Evolutionary conservation across 1,140 invertebrate species (phyloP), one percentile per base, ranked within the genome.

Genomic region (Samia ricini): DNA sequence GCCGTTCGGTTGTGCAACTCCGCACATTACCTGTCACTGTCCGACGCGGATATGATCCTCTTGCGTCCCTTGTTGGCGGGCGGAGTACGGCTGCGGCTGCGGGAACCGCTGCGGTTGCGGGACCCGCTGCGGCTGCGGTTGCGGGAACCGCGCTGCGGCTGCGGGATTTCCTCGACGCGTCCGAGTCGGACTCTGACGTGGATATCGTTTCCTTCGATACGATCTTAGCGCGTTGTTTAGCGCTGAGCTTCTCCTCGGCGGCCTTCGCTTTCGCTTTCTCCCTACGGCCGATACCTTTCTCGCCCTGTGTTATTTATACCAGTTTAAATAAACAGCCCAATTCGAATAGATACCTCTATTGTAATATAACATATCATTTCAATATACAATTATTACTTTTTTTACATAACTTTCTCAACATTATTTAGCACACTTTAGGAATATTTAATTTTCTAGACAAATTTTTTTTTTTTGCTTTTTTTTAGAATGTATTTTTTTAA

Each of bases 121-220:
- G 26, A 29, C 26, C 26, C 26, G 51, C 77, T 76, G 6, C 74
- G 59, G 26, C 72, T 67, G 54, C 74, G 76, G 26, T 74, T 82
- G 21, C 78, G 55, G 48, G 76, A 78, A 24, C 76, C 61, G 22
- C 74, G n/a, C n/a, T n/a, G n/a, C n/a, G n/a, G 48, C 81, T 82
- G 23, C 83, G 80, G 7, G 77, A 81, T 64, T 83, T 84, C 29
- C 81, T 64, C 12, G 79, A 78, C 12, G 19, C 82, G 72, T 97
- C 96, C 55, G 96, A 97, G 56, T 98, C 97, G 0, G 96, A 97
- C 77, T 98, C 97, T 73, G 96, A 97, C 0, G 97, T 98, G 0
- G 98, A 99, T 62, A 99, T 98, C 0, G 97, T 98, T 66, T 96
- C 98, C 88, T 99, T 99, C 0, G 98, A 99, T 0, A 98, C 95